Evolutionary conservation across 2,797 vertebrate species (phyloP).

Genomic region (Chanos chanos): DNA sequence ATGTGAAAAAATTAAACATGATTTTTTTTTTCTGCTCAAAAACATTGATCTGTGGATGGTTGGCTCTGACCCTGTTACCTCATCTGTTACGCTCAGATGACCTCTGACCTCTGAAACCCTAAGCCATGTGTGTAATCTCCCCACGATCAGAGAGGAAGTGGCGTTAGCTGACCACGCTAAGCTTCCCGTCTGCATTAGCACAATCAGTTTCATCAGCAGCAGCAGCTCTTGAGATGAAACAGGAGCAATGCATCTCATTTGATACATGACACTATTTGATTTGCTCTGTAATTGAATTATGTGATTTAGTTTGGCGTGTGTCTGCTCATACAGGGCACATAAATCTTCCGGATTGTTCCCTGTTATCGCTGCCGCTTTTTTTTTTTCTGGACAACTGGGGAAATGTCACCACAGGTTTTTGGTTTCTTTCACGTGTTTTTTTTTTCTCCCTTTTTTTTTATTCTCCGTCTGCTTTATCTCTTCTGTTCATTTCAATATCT

Average conservation of each 20-base stretch:
- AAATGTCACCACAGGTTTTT: no score
- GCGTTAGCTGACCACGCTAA: constrained; percentile 36
- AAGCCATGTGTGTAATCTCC: constrained; percentile 49
- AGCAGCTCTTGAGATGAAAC: constrained; percentile 54
- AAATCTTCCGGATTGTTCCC: constrained; percentile 57
- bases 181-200: constrained; percentile 46
- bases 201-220: constrained; percentile 63
- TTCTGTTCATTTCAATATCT: no score
- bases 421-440: no score
- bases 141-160: constrained; percentile 46
- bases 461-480: no score
- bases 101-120: constrained; percentile 59
- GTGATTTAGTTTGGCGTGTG: constrained; percentile 64
- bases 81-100: constrained; percentile 56
- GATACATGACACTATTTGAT: constrained; percentile 66
- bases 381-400: constrained; percentile 52
- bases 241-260: constrained; percentile 68
- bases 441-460: no score
- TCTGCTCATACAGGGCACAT: constrained; percentile 51
- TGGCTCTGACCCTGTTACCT: constrained; percentile 60
- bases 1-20: no score
- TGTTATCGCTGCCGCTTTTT: constrained; percentile 56
- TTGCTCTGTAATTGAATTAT: constrained; percentile 65
- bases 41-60: constrained; percentile 67
- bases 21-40: no score